These are phyloP conservation scores for Myotis davidii DNA, from an alignment of 2,113 vertebrate species.

Conservation along the genomic window DNA sequence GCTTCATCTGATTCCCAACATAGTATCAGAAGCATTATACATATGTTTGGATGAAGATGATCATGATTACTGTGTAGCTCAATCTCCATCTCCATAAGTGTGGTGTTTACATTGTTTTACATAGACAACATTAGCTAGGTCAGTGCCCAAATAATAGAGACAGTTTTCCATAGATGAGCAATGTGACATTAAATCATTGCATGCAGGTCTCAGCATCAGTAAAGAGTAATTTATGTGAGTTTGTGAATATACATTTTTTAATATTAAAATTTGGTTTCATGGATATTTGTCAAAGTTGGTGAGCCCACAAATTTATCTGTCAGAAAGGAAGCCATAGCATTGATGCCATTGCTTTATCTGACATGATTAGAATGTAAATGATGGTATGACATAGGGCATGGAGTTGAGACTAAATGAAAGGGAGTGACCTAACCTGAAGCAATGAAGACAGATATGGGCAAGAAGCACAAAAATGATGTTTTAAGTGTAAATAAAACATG, in stretches of 20 bases:
- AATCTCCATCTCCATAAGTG: not conserved
- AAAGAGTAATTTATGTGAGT: constrained; percentile 42
- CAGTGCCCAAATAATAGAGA: not conserved
- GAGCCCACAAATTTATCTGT: constrained; percentile 40
- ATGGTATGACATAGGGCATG: not conserved
- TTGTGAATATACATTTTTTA: constrained; percentile 51
- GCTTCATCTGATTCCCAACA: not conserved
- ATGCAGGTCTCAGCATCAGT: not conserved
- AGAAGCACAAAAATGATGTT: not conserved
- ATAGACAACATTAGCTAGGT: not conserved
- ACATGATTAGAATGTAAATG: not conserved
- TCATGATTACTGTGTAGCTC: not conserved
- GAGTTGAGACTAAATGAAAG: not conserved
- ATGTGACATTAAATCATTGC: not conserved
- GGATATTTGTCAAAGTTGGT: constrained; percentile 15
- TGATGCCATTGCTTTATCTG: not conserved
- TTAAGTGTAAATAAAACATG: not conserved
- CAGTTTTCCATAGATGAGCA: not conserved
- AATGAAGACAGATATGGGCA: not conserved
- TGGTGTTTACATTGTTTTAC: not conserved
- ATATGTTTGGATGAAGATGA: not conserved
- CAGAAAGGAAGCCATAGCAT: not conserved
- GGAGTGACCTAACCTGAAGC: not conserved
- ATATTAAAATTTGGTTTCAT: constrained; percentile 45
- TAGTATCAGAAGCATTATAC: not conserved